These are phyloP conservation scores for Pampus argenteus DNA, from an alignment of 2,797 vertebrate species.

Conservation along the genomic window DNA sequence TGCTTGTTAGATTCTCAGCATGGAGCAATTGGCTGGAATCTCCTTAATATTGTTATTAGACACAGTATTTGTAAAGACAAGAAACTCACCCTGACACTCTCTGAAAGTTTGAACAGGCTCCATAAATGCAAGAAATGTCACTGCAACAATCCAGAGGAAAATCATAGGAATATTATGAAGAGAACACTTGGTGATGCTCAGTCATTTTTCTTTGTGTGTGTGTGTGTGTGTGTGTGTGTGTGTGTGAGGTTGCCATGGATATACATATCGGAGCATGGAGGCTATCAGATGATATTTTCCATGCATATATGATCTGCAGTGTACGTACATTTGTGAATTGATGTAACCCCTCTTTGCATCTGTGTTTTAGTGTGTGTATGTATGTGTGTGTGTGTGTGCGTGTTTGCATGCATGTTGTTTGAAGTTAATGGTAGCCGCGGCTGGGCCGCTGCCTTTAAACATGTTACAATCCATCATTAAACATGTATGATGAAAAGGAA, in stretches of 20 bases:
- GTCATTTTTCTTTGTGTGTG: background rate
- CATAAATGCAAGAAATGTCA: background rate
- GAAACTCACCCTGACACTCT: background rate
- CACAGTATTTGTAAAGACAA: background rate
- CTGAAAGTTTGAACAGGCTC: slow-evolving; percentile 8
- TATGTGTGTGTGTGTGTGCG: background rate
- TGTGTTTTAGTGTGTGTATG: slow-evolving; percentile 15
- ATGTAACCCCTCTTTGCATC: background rate
- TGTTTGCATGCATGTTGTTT: slow-evolving; percentile 31
- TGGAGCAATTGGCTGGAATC: background rate
- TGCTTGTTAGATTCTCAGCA: slow-evolving; percentile 6
- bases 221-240: slow-evolving; percentile 4
- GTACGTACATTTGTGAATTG: background rate
- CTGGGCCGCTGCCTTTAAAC: slow-evolving; percentile 54
- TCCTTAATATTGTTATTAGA: background rate
- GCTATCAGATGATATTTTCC: background rate
- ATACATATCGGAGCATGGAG: background rate
- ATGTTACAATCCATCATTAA: slow-evolving; percentile 75
- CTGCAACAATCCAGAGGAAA: background rate
- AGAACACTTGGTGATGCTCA: background rate
- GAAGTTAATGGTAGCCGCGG: slow-evolving; percentile 27
- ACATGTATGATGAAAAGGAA: slow-evolving; percentile 77
- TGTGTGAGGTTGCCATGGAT: background rate
- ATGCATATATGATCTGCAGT: background rate
- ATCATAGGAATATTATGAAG: background rate